Evolutionary conservation across 2,113 vertebrate genomes (phyloP).

Genomic region (Abramis brama): DNA sequence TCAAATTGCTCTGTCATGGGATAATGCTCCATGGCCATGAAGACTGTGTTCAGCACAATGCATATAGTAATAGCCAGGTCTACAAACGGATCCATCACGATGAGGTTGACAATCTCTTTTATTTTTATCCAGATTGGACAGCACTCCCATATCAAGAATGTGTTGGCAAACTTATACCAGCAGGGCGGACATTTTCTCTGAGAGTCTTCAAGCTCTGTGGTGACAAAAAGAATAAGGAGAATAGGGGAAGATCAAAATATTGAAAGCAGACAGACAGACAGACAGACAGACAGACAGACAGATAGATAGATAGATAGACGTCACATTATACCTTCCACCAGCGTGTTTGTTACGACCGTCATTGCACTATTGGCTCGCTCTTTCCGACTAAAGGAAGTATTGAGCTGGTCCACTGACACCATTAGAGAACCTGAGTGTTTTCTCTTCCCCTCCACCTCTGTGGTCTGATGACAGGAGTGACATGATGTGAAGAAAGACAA

Average conservation of each 20-base stretch:
- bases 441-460: constrained; percentile 92
- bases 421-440: constrained; percentile 93
- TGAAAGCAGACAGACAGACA: background rate
- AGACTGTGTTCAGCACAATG: constrained; percentile 95
- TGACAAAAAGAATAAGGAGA: background rate
- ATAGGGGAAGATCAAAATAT: constrained; percentile 29
- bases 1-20: constrained; percentile 89
- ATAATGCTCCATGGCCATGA: constrained; percentile 99
- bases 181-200: constrained; percentile 96
- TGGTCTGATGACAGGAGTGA: constrained; percentile 75
- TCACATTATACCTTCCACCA: constrained; percentile 85
- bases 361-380: constrained; percentile 94
- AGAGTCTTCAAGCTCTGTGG: constrained; percentile 92
- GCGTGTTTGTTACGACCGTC: constrained; percentile 94
- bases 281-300: background rate
- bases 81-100: constrained; percentile 98
- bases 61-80: constrained; percentile 98
- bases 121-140: constrained; percentile 90
- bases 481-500: constrained; percentile 63
- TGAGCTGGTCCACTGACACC: constrained; percentile 96
- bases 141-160: constrained; percentile 97
- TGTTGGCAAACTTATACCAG: constrained; percentile 97
- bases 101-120: constrained; percentile 91
- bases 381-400: constrained; percentile 90
- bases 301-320: background rate